Base-by-base conservation (phyloP, 2,113 vertebrate genomes). In the Oriolus oriolus region DNA sequence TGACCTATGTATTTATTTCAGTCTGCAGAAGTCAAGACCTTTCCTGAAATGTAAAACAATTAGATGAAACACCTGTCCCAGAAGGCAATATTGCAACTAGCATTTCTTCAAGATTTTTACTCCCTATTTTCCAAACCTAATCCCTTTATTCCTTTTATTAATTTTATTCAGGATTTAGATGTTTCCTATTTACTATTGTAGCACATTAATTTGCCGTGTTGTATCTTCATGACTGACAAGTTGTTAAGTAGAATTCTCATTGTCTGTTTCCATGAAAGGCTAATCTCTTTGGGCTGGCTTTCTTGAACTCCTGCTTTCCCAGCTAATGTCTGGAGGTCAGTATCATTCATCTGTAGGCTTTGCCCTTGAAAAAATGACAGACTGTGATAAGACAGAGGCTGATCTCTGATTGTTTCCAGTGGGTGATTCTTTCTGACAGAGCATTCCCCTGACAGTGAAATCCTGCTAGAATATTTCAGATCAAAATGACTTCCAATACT, bases 401-500 rank as follows among this genome's bases (percentile, higher is more conserved):
- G 50, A 18, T 86, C 14, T 94, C 60, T 70, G 49, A 27, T 39
- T 87, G 53, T 96, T 95, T 96, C 86, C 64, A 92, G 79, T 81
- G 71, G 27, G 47, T 84, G 75, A 90, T 88, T 96, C 64, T 70
- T 88, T 86, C 41, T 96, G 95, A 96, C 85, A 90, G 76, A 42
- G 10, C 31, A 64, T 78, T 94, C 73, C 79, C 68, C 17, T 88
- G 87, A 84, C 69, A 80, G 64, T 81, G 47, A 92, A 96, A 90
- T 88, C 30, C 75, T 92, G 79, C 63, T 84, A 93, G 56, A 90
- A 88, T 44, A 74, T 81, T 90, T 94, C 75, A 70, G 71, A 81
- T 78, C 68, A 93, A 92, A 88, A 88, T 44, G 3, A 70, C 39
- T 93, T 85, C 22, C 83, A 77, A 63, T 66, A 79, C 16, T 81